These are phyloP conservation scores for Aphrophora alni DNA, from an alignment of 2,888 invertebrate genomes.

Conservation along the genomic window DNA sequence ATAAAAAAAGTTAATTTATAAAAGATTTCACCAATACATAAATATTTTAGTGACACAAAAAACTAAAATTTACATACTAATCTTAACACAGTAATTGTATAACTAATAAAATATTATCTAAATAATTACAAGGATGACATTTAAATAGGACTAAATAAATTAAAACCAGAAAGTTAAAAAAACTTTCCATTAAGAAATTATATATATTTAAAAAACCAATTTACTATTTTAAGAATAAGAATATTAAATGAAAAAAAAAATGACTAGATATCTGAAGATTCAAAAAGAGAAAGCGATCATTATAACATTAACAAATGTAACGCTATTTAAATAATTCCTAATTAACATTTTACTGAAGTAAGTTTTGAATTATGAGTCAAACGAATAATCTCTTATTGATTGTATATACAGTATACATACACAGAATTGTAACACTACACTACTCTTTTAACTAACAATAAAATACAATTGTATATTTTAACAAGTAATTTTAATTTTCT, in stretches of 20 bases:
- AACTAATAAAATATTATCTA: background rate
- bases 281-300: background rate
- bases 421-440: no score
- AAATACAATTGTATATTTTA: background rate
- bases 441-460: background rate
- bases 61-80: background rate
- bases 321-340: no score
- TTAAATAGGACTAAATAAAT: background rate
- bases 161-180: no score
- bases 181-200: no score
- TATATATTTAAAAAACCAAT: background rate
- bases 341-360: no score
- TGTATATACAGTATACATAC: background rate
- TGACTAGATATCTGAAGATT: background rate
- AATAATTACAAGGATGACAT: background rate
- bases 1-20: no score
- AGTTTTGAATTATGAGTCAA: no score
- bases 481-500: no score
- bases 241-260: background rate
- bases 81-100: background rate
- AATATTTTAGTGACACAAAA: background rate
- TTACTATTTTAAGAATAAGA: background rate
- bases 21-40: no score
- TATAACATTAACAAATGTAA: background rate
- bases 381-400: background rate